Conservation (phyloP, 2,888 invertebrate species). For the Sesamia inferens region DNA sequence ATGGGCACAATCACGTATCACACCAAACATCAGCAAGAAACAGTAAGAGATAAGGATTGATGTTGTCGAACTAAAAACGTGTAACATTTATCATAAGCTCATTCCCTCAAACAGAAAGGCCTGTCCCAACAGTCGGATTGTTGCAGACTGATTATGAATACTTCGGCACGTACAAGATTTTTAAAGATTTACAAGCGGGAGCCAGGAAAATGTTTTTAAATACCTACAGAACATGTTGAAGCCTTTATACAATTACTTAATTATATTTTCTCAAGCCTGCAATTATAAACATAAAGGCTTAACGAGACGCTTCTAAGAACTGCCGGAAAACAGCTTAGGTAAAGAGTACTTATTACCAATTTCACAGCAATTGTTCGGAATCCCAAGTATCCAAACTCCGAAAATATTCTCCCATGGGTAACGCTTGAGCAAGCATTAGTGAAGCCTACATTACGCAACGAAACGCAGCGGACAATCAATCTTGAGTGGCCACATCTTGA, state of each 20-base stretch:
- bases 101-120: neutral
- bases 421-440: conserved; percentile 62
- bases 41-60: no score
- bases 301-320: conserved; percentile 20
- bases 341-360: conserved; percentile 32
- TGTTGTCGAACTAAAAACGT: neutral
- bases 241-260: neutral
- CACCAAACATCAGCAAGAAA: no score
- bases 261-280: neutral
- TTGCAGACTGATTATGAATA: neutral
- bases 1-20: no score
- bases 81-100: neutral
- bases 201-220: neutral
- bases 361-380: conserved; percentile 38
- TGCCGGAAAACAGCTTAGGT: conserved; percentile 7
- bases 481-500: conserved; percentile 77
- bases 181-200: neutral
- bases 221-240: neutral
- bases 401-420: conserved; percentile 52
- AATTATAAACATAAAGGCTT: conserved; percentile 8
- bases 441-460: conserved; percentile 73
- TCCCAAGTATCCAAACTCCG: conserved; percentile 10
- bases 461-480: conserved; percentile 74
- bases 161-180: neutral
- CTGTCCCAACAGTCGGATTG: neutral